Base-by-base conservation (phyloP, 2,888 invertebrate species). In the Ligdia adustata region DNA sequence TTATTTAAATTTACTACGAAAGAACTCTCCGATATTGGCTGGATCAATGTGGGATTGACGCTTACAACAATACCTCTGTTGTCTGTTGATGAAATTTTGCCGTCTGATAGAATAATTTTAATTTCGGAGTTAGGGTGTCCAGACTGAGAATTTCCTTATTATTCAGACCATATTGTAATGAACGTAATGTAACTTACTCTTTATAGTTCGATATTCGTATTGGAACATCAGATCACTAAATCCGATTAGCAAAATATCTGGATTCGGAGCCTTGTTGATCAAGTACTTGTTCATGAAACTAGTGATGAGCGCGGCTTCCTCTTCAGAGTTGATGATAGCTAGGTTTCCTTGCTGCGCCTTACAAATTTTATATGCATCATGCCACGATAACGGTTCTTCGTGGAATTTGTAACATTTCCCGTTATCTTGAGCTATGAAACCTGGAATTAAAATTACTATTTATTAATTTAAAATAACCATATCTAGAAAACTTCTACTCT, bases 331-430 rank as follows among this genome's bases (percentile, higher is more conserved):
- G 28, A 77, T 67, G 20, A 79, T 68, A 3, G 71, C 71, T 11
- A 79, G 55, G n/a, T 66, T 60, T 3, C 67, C 73, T 60, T 76
- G 69, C 52, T 79, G 76, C 5, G 66, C 57, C 22, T 61, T 63
- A 45, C 78, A 79, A 15, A 69, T 61, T 31, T 73, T 52, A 41
- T 73, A 79, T 1, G 79, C 77, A 14, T 78, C 78, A 22, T 74
- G 69, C 79, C 78, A 79, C 12, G 70, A 63, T 9, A 77, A 46
- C 1, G 79, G 78, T 40, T 78, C 77, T 0, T 35, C 26, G 45
- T 78, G 78, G 34, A 73, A 72, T 32, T 79, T 79, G 51, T 78
- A 79, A 48, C 79, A 79, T 68, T 78, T 79, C 7, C 66, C 67
- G 7, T 69, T 65, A 2, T 48, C 38, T 40, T 71, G 58, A 3